Evolutionary conservation across 1,140 invertebrate genomes (phyloP), one percentile per base, ranked within the genome.

Genomic region (Rhysida immarginata): DNA sequence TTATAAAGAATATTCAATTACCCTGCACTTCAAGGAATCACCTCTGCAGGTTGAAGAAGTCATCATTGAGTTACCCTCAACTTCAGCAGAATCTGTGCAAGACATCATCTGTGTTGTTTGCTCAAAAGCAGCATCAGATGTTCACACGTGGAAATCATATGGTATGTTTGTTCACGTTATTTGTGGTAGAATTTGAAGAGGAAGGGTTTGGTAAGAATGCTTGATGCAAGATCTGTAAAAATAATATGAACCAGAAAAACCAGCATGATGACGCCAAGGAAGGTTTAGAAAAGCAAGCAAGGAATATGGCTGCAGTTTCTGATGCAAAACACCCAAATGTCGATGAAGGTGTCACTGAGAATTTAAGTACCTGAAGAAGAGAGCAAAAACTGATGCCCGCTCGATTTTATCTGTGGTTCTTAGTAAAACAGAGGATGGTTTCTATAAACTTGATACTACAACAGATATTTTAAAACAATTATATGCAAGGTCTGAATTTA

Each of bases 231-330:
- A 27, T 55, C 24, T 55, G 18, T 55, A 55, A 58, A 56, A 58
- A 58, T n/a, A 58, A 55, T 46, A 56, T 52, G 46, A 48, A 58
- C 46, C 53, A 55, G 57, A 55, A 55, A 58, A 55, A 24, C 50
- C 41, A 55, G 46, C 21, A 26, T 48, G 53, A 52, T 27, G 23
- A 58, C 43, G 27, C 35, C 46, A 50, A 55, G 14, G 55, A 52
- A 51, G 24, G 57, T 45, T 55, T 58, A 58, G 25, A 52, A 58
- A 56, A 44, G 24, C 46, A 55, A 51, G 35, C 1, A 51, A 59
- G 45, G 21, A 45, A 56, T 45, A 55, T 55, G 53, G 49, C 50
- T 50, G 35, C 46, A 55, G 35, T 44, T 55, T 55, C 46, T 55
- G 52, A 46, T 53, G 48, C 41, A 59, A 59, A 59, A 26, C 25